phyloP scores from a whole-genome alignment of 2,113 vertebrate genomes.

The Heloderma charlesbogerti region DNA sequence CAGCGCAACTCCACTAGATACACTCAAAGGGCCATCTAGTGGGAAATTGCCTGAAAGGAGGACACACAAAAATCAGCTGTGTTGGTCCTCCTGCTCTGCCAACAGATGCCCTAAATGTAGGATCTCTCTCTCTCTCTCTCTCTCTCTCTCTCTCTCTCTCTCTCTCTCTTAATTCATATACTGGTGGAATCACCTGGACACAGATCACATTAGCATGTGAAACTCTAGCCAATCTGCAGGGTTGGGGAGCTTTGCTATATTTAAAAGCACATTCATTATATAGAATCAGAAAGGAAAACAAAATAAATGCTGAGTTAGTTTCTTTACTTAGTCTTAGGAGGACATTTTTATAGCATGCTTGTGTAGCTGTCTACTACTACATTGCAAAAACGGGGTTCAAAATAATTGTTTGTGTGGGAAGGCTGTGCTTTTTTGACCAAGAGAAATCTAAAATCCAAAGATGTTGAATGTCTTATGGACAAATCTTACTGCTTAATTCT shows the following conservation, averaged over 20 bases:
- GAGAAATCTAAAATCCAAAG: neutral
- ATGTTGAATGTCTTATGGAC: neutral
- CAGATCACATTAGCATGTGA: neutral
- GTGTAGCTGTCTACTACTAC: neutral
- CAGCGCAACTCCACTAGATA: too few species aligned
- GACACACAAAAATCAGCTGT: too few species aligned
- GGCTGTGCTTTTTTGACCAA: neutral
- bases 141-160: too few species aligned
- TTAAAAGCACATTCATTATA: neutral
- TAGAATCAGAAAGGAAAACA: neutral
- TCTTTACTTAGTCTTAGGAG: neutral
- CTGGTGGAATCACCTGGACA: neutral
- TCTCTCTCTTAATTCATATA: neutral
- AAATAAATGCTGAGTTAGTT: neutral
- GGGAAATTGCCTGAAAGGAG: too few species aligned
- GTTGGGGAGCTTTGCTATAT: too few species aligned
- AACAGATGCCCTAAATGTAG: too few species aligned
- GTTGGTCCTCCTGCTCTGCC: too few species aligned
- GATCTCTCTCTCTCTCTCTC: too few species aligned
- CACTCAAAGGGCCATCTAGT: too few species aligned
- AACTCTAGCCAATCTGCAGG: neutral
- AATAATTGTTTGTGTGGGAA: neutral
- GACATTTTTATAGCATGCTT: neutral
- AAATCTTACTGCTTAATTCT: slow-evolving; percentile 14
- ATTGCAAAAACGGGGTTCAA: neutral